A percentile compares a stretch with the other conserved stretches of the same genome.
These are phyloP conservation scores for Cyanistes caeruleus DNA, from an alignment of 2,113 vertebrate species.

Conservation along the genomic window DNA sequence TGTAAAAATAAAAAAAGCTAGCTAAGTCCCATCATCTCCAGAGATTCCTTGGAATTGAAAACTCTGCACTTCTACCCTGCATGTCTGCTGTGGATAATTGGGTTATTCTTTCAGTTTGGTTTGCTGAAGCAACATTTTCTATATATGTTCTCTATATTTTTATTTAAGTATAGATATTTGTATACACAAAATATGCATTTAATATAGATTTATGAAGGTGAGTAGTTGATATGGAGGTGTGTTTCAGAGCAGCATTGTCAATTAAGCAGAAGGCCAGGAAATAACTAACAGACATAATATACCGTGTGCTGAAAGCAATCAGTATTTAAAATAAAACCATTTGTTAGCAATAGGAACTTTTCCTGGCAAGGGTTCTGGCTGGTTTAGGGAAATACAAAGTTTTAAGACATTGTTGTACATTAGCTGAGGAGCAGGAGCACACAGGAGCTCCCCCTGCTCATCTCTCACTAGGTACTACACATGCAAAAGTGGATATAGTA, in stretches of 20 bases:
- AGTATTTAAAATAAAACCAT: not conserved
- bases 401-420: not conserved
- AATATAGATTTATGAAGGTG: not conserved
- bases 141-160: not conserved
- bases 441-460: not conserved
- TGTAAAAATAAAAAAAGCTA: not conserved
- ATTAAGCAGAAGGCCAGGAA: slow-evolving; percentile 3
- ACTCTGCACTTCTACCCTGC: not conserved
- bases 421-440: not conserved
- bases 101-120: not conserved
- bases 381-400: not conserved
- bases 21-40: not conserved
- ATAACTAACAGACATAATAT: not conserved
- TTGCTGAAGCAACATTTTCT: slow-evolving; percentile 3
- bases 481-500: not conserved
- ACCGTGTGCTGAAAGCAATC: not conserved
- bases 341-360: not conserved
- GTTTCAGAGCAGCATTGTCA: slow-evolving; percentile 37
- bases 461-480: not conserved
- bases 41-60: not conserved
- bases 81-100: not conserved
- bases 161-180: not conserved
- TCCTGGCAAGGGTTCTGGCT: not conserved
- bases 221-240: not conserved
- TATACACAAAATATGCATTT: not conserved